Conservation (phyloP, 2,888 invertebrate species). For the Iselma pallidipennis region DNA sequence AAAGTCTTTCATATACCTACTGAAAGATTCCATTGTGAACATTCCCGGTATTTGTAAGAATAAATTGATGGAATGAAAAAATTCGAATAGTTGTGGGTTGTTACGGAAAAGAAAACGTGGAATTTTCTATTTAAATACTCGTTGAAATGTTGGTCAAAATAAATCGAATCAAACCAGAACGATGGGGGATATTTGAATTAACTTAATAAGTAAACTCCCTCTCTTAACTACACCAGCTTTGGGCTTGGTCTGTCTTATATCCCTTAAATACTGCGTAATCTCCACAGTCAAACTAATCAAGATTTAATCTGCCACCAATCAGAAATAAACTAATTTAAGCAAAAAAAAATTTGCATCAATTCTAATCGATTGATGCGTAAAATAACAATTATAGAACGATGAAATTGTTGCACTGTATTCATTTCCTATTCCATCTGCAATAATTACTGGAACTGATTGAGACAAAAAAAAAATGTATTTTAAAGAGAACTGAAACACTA, state of each 20-base stretch:
- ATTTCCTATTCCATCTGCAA: background rate
- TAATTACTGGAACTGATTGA: background rate
- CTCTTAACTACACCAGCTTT: background rate
- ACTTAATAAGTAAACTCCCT: background rate
- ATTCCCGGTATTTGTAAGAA: no score
- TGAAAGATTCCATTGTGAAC: conserved; percentile 2
- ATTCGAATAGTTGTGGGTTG: no score
- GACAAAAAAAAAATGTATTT: no score
- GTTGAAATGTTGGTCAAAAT: no score
- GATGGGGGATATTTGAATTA: background rate
- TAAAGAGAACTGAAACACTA: background rate
- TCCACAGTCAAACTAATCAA: conserved; percentile 11
- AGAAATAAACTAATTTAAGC: background rate
- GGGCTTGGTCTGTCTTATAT: background rate
- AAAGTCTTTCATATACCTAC: conserved; percentile 1
- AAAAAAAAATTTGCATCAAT: no score
- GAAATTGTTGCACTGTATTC: background rate
- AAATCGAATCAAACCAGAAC: no score
- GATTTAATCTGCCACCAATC: conserved; percentile 9
- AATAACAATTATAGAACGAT: background rate
- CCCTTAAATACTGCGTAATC: background rate
- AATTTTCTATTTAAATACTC: no score
- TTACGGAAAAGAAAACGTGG: no score
- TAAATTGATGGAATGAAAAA: no score
- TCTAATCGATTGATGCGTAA: background rate